Evolutionary conservation across 2,888 invertebrate species (phyloP).

Genomic region (Athalia circularis): DNA sequence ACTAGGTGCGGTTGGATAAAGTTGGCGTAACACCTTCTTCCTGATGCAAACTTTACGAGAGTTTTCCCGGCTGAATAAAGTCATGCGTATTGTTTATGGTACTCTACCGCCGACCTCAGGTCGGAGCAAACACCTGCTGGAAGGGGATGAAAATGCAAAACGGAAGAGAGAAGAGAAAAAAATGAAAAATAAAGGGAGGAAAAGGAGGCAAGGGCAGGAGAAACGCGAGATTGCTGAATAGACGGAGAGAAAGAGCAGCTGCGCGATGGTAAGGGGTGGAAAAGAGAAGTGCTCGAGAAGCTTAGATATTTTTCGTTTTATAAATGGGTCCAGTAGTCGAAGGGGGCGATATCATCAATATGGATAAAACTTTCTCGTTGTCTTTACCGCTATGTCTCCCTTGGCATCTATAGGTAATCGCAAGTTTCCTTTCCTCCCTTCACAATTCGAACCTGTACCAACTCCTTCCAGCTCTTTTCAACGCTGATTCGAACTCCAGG

Average conservation of each 20-base stretch:
- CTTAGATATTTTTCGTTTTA: constrained; percentile 21
- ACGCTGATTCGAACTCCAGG: constrained; percentile 27
- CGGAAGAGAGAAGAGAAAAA: constrained; percentile 6
- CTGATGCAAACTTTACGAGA: constrained; percentile 39
- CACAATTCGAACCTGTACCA: neutral
- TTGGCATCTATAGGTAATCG: neutral
- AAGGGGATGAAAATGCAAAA: constrained; percentile 21
- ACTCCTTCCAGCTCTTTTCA: constrained; percentile 18
- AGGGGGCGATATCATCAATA: constrained; percentile 36
- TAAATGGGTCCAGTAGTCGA: constrained; percentile 33
- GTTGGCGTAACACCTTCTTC: constrained; percentile 31
- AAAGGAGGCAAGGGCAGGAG: neutral
- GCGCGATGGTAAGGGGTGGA: neutral
- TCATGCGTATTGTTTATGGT: constrained; percentile 49
- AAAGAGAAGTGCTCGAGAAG: neutral
- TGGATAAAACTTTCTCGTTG: constrained; percentile 40
- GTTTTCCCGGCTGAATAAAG: constrained; percentile 27
- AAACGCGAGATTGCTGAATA: constrained; percentile 19
- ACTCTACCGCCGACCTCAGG: neutral
- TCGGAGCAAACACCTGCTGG: neutral
- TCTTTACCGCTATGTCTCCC: constrained; percentile 23
- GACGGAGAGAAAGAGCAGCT: neutral
- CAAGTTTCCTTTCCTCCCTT: neutral
- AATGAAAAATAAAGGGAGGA: neutral
- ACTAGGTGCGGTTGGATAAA: constrained; percentile 22